phyloP scores from a whole-genome alignment of 1,140 invertebrate genomes.

The Patella vulgata region DNA sequence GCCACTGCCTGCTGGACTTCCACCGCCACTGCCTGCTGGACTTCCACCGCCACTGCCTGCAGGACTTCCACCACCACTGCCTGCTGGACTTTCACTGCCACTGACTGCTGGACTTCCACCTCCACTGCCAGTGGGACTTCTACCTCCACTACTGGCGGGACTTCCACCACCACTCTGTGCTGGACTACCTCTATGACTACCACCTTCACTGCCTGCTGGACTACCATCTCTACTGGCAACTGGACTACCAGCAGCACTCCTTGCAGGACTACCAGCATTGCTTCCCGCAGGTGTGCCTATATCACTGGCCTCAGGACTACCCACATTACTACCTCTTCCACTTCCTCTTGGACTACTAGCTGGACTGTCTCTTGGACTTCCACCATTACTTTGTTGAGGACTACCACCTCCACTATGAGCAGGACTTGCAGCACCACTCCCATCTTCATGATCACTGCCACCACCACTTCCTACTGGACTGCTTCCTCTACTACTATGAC shows the following conservation, averaged over 20 bases:
- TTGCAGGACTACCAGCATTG: conserved; percentile 9
- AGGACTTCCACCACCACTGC: conserved; percentile 1
- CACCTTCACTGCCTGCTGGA: background rate
- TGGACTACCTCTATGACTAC: conserved; percentile 6
- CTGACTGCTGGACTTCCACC: conserved; percentile 2
- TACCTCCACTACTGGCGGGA: conserved; percentile 4
- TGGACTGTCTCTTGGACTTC: background rate
- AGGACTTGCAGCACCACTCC: conserved; percentile 8
- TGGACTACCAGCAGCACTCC: conserved; percentile 2
- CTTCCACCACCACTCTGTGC: conserved; percentile 19
- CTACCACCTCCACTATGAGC: conserved; percentile 16
- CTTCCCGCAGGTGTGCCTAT: background rate
- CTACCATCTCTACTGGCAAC: background rate
- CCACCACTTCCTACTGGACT: conserved; percentile 11
- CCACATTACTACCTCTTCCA: conserved; percentile 1
- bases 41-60: conserved; percentile 4
- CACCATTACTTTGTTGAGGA: conserved; percentile 4
- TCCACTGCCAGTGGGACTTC: conserved; percentile 17
- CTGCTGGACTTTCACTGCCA: background rate
- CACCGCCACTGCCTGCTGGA: background rate
- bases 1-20: conserved; percentile 30
- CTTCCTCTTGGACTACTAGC: conserved; percentile 6
- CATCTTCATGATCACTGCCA: background rate
- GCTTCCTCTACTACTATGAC: conserved; percentile 27
- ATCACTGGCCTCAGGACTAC: background rate